Evolutionary conservation across 2,888 invertebrate species (phyloP), one percentile per base, ranked within the genome.

Genomic region (Apamea monoglypha): DNA sequence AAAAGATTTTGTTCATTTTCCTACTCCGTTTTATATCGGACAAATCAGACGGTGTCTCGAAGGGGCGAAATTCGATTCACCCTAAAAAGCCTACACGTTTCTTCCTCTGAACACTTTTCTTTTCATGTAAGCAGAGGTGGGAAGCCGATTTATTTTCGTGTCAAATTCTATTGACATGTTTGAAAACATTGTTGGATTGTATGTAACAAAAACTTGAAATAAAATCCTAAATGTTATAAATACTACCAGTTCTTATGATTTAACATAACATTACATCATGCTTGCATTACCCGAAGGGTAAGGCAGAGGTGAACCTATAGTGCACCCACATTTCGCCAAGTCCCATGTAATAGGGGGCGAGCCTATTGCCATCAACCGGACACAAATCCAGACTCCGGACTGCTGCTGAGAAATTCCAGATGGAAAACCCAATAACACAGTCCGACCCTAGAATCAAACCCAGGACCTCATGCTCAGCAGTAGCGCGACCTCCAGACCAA

Each of bases 1-100:
- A 74, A 25, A 73, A n/a, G 10, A 47, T 53, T 70, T 50, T 3
- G 21, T 29, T 71, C 21, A 36, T 63, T 29, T 50, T 53, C 36
- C 12, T 44, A 16, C 44, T 67, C 66, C 67, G 21, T 53, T 77
- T 74, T 72, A 50, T 78, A 71, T 78, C 29, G 32, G 36, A 80
- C 66, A 80, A 80, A 74, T 69, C 80, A 72, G 61, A 21, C 21
- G 21, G 36, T 69, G 36, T 69, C 74, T 72, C 71, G 18, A 18
- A 59, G 74, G 83, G n/a, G 50, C 29, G n/a, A 32, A 67, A 83
- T 80, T 86, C 71, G 76, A 83, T 86, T 86, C 76, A 77, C 53
- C 36, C 74, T 44, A 67, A 68, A 40, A 77, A 56, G 29, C 72
- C 59, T 67, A 69, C 29, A 61, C n/a, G 61, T 47, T 67, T 66